phyloP scores from a whole-genome alignment of 2,888 invertebrate genomes.

The Clistopyga incitator region DNA sequence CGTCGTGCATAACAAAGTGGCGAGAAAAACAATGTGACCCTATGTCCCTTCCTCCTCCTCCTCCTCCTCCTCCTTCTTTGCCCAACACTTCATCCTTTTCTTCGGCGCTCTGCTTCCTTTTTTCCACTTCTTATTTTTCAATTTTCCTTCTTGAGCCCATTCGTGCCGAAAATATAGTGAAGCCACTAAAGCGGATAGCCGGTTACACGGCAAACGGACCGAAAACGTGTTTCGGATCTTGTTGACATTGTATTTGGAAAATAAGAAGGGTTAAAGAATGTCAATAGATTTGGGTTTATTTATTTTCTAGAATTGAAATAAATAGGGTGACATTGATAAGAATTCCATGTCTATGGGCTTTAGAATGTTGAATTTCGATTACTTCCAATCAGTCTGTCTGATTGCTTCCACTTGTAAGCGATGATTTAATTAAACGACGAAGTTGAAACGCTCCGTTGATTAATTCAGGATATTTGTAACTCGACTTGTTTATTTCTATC shows the following conservation, averaged over 20 bases:
- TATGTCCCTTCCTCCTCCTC: constrained; percentile 40
- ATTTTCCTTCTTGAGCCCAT: constrained; percentile 25
- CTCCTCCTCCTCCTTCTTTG: constrained; percentile 39
- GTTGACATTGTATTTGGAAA: background rate
- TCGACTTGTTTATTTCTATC: background rate
- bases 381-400: no score
- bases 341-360: no score
- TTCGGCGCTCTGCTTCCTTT: constrained; percentile 3
- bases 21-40: constrained; percentile 76
- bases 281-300: no score
- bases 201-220: background rate
- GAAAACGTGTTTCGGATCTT: background rate
- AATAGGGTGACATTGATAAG: no score
- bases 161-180: constrained; percentile 13
- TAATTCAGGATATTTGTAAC: background rate
- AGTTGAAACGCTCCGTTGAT: no score
- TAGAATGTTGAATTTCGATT: no score
- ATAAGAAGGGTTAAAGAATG: no score
- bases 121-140: constrained; percentile 24
- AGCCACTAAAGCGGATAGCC: constrained; percentile 30
- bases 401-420: no score
- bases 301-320: no score
- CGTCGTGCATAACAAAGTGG: constrained; percentile 77
- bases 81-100: background rate
- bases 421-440: no score